These are phyloP conservation scores for Brachystomella parvula DNA, from an alignment of 1,140 invertebrate species.

Conservation along the genomic window DNA sequence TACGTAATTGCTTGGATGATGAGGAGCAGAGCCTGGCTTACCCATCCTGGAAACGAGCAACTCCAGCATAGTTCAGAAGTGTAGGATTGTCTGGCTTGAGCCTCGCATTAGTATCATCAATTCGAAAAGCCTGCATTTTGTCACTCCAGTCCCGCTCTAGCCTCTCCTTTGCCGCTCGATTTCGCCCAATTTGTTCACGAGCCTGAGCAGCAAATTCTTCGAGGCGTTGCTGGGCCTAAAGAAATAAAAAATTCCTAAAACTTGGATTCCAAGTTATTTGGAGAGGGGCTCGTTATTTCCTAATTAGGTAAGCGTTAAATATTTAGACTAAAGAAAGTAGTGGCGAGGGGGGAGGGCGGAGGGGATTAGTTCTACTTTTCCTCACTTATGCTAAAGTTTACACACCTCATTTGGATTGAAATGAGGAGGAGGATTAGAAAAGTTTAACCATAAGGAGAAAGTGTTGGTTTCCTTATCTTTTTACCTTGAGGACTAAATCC, in stretches of 20 bases:
- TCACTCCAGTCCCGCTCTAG: slow-evolving; percentile 83
- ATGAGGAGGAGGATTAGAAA: too few species aligned
- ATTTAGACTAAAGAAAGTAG: too few species aligned
- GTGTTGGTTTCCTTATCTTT: too few species aligned
- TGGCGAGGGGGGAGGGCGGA: too few species aligned
- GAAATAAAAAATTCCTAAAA: not conserved
- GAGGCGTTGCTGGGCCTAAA: slow-evolving; percentile 29
- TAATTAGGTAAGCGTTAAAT: not conserved
- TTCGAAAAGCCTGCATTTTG: slow-evolving; percentile 69
- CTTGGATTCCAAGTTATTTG: too few species aligned
- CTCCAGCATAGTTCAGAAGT: slow-evolving; percentile 59
- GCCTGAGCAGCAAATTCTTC: slow-evolving; percentile 46
- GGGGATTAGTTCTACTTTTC: too few species aligned
- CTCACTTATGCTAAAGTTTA: too few species aligned
- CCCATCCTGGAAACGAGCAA: slow-evolving; percentile 60
- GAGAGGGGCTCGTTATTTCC: too few species aligned
- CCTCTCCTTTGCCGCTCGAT: slow-evolving; percentile 66
- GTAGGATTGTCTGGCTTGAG: slow-evolving; percentile 55
- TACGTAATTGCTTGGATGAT: not conserved
- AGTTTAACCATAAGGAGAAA: too few species aligned
- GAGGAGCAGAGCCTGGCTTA: slow-evolving; percentile 39
- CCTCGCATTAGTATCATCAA: slow-evolving; percentile 58
- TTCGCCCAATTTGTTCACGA: slow-evolving; percentile 62
- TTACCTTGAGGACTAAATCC: slow-evolving; percentile 28
- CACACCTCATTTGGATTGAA: too few species aligned